Percentiles rank a stretch among this genome's conserved stretches.
phyloP scores from a whole-genome alignment of 2,797 vertebrate genomes.

The Esox masquinongy region DNA sequence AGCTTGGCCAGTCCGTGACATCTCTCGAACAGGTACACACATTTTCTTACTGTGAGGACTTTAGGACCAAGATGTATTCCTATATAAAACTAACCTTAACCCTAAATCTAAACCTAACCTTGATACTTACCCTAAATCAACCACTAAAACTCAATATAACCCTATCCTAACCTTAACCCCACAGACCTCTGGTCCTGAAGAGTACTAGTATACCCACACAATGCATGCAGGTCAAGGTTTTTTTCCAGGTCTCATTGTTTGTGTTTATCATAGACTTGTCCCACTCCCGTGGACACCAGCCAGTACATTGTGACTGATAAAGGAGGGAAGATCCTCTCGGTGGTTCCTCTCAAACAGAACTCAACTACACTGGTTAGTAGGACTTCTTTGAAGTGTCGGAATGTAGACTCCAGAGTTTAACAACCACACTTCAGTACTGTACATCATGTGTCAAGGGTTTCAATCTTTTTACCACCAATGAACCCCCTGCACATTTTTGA shows the following conservation, averaged over 20 bases:
- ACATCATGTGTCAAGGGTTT: not conserved
- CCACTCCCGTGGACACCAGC: slow-evolving; percentile 42
- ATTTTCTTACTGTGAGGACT: not conserved
- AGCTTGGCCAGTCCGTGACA: slow-evolving; percentile 83
- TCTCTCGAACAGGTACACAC: slow-evolving; percentile 68
- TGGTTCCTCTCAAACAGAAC: slow-evolving; percentile 65
- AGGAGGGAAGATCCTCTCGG: slow-evolving; percentile 71
- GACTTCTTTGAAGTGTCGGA: not conserved
- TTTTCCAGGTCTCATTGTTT: not conserved
- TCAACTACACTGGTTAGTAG: not conserved
- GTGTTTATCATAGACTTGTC: slow-evolving; percentile 53
- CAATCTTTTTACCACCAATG: no score
- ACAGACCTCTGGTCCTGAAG: not conserved
- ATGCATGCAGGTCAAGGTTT: no score
- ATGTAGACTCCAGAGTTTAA: not conserved
- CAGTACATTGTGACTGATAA: slow-evolving; percentile 62
- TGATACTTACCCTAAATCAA: not conserved
- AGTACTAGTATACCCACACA: slow-evolving; percentile 1
- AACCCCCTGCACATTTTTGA: no score
- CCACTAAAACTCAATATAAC: not conserved
- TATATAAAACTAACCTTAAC: not conserved
- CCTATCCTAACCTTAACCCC: not conserved
- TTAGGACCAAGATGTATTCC: not conserved
- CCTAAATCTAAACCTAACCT: not conserved
- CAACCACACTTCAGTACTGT: not conserved